Evolutionary conservation across 2,888 invertebrate genomes (phyloP).

Genomic region (Drosophila fungiperda): DNA sequence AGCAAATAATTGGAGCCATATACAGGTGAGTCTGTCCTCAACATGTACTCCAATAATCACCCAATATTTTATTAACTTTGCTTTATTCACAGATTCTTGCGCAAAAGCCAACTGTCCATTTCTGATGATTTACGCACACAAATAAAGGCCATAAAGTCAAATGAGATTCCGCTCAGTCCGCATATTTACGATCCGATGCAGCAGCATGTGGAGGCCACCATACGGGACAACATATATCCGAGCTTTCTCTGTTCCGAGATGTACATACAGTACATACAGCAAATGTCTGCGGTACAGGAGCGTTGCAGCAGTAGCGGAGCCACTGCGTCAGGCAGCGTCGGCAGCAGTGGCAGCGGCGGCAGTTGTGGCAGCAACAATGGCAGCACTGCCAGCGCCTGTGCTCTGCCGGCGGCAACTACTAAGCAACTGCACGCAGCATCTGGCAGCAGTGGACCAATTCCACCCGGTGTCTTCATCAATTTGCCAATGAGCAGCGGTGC

Average conservation of each 20-base stretch:
- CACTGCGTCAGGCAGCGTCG: conserved; percentile 73
- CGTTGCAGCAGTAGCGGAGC: conserved; percentile 83
- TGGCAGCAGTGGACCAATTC: conserved; percentile 30
- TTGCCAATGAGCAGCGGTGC: conserved; percentile 65
- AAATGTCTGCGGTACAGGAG: conserved; percentile 86
- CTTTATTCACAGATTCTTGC: conserved; percentile 88
- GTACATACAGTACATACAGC: conserved; percentile 93
- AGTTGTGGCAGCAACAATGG: conserved; percentile 73
- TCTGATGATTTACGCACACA: conserved; percentile 92
- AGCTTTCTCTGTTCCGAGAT: conserved; percentile 96
- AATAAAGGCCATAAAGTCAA: conserved; percentile 91
- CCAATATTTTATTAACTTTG: background rate
- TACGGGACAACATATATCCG: conserved; percentile 95
- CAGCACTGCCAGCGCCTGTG: conserved; percentile 64
- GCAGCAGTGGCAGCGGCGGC: conserved; percentile 74
- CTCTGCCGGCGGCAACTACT: conserved; percentile 51
- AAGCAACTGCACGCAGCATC: conserved; percentile 54
- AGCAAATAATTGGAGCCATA: conserved; percentile 92
- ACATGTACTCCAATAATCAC: background rate
- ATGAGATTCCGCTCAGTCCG: conserved; percentile 89
- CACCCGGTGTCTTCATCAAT: conserved; percentile 77
- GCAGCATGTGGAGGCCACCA: conserved; percentile 91
- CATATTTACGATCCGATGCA: conserved; percentile 95
- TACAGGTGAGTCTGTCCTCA: conserved; percentile 88
- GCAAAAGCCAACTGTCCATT: conserved; percentile 92